Evolutionary conservation across 2,113 vertebrate species (phyloP).

Genomic region (Saimiri boliviensis): DNA sequence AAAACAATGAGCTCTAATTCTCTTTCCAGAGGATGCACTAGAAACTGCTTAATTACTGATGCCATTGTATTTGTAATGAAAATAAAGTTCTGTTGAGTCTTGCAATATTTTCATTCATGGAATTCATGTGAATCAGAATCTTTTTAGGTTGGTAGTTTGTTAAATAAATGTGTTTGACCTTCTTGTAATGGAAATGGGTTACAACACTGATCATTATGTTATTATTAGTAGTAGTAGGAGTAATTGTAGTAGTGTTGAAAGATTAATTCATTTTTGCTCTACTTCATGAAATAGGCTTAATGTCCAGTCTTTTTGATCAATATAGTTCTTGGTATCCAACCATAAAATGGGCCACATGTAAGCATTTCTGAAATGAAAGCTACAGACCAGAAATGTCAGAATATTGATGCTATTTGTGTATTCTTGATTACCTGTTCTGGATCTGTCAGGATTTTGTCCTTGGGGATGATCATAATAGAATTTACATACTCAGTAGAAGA

Average conservation of each 20-base stretch:
- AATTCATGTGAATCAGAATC: background rate
- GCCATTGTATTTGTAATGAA: background rate
- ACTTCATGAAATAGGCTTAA: background rate
- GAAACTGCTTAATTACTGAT: background rate
- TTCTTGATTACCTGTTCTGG: background rate
- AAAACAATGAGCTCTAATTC: background rate
- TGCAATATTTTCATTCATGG: background rate
- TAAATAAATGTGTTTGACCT: constrained; percentile 4
- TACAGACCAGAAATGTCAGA: background rate
- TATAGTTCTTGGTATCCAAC: background rate
- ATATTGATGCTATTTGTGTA: background rate
- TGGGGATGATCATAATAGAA: background rate
- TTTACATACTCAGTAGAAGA: background rate
- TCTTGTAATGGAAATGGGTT: background rate
- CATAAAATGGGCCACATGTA: background rate
- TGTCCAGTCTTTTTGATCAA: background rate
- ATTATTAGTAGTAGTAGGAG: too few relatives aligned
- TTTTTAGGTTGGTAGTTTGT: background rate
- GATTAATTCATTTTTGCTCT: background rate
- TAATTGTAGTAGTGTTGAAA: background rate
- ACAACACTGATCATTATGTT: background rate
- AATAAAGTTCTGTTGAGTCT: background rate
- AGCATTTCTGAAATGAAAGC: constrained; percentile 42
- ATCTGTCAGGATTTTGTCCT: background rate
- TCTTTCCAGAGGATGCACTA: background rate